A percentile compares a stretch with the other conserved stretches of the same genome.
phyloP scores from a whole-genome alignment of 1,140 invertebrate species.

The Tetragnatha versicolor region DNA sequence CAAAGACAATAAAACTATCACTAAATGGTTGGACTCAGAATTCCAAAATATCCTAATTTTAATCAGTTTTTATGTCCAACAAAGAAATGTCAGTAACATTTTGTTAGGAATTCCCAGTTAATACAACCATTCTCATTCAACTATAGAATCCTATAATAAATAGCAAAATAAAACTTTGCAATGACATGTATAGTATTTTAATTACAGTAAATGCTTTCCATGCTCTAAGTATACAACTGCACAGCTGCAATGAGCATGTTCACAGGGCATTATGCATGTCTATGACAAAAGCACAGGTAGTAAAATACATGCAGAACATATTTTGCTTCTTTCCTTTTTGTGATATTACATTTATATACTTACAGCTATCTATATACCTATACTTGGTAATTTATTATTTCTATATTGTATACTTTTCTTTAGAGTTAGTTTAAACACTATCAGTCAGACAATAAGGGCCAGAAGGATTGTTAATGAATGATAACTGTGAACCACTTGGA shows the following conservation, averaged over 20 bases:
- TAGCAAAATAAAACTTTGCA: slow-evolving; percentile 30
- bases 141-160: neutral
- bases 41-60: too few species aligned
- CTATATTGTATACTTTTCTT: too few species aligned
- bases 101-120: too few species aligned
- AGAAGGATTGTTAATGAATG: too few species aligned
- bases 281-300: slow-evolving; percentile 28
- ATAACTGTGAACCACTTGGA: too few species aligned
- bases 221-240: slow-evolving; percentile 15
- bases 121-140: neutral
- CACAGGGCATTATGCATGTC: neutral
- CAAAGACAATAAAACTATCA: too few species aligned
- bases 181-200: slow-evolving; percentile 23
- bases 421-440: too few species aligned
- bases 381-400: too few species aligned
- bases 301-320: slow-evolving; percentile 33
- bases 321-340: slow-evolving; percentile 10
- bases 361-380: slow-evolving; percentile 44
- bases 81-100: too few species aligned
- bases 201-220: slow-evolving; percentile 16
- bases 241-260: slow-evolving; percentile 11
- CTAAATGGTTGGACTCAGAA: too few species aligned
- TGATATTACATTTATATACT: slow-evolving; percentile 27
- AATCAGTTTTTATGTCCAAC: too few species aligned
- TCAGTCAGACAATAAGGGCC: too few species aligned